Evolutionary conservation across 2,113 vertebrate genomes (phyloP).

Genomic region (Galeopterus variegatus): DNA sequence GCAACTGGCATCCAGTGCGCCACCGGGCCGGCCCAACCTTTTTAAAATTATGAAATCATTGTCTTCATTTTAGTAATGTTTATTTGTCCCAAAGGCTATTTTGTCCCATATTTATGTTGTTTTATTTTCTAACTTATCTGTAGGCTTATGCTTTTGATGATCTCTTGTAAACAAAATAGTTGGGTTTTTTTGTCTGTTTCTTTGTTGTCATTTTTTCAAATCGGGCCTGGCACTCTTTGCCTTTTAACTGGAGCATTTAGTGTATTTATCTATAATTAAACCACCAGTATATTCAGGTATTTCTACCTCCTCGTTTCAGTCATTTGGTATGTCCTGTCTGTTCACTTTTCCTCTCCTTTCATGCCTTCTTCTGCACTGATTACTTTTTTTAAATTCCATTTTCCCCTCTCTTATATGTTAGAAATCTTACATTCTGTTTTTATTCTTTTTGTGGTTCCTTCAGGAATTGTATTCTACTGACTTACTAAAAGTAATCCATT

Average conservation of each 20-base stretch:
- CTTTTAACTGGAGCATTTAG: rapidly evolving
- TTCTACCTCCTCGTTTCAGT: rapidly evolving
- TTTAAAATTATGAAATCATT: neutral
- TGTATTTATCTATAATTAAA: rapidly evolving
- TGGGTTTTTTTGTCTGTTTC: neutral
- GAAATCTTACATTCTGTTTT: rapidly evolving
- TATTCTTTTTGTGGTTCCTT: neutral
- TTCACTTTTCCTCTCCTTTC: neutral
- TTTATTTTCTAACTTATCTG: no score
- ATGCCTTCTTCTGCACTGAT: neutral
- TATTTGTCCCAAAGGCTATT: neutral
- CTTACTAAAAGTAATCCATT: neutral
- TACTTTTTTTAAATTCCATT: rapidly evolving
- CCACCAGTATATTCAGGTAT: rapidly evolving
- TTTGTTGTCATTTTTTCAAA: no score
- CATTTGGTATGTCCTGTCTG: rapidly evolving
- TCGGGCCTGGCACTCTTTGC: neutral
- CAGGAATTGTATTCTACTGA: neutral
- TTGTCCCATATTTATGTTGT: neutral
- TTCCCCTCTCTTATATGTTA: neutral
- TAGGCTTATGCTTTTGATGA: neutral
- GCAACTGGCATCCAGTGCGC: no score
- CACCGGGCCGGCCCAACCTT: no score
- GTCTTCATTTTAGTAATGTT: neutral
- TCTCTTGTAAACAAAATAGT: neutral